Evolutionary conservation across 1,140 invertebrate genomes (phyloP), one percentile per base, ranked within the genome.

Genomic region (Pygmarrhopalites habei): DNA sequence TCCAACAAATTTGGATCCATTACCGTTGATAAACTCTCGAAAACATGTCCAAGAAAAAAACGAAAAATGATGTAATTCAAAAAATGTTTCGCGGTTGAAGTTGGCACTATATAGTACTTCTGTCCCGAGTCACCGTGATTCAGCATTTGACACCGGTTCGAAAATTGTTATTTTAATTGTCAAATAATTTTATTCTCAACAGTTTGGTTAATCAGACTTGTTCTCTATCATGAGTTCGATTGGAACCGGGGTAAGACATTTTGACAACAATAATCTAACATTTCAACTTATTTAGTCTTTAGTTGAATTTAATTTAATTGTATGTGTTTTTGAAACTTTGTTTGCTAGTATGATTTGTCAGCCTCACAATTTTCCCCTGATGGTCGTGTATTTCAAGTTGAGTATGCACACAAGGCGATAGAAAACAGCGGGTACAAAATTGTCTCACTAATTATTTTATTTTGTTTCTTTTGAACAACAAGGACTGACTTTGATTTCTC

Each of bases 341-440:
- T 62, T 67, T 71, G 82, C 85, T 75, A 95, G 90, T 98, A 98
- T 77, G 97, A 99, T 85, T 82, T 99, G 69, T 98, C 95, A 64
- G 96, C 96, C 12, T 98, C 97, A 19, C 97, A 99, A 81, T 99
- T 99, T 81, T 99, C 95, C 14, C 96, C 97, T 14, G 97, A 99
- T 79, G 97, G 97, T 17, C 79, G 94, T 72, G 94, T 98, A 52
- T 98, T 98, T 79, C 95, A 98, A 86, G 94, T 99, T 1, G 97
- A 99, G 82, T 99, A 99, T 81, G 97, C 97, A 26, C 88, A 91
- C 56, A 99, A 99, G 80, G 97, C 97, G 17, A 95, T 99, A 2
- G 97, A 99, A 81, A 98, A 96, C 73, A 96, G 94, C 75, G 95
- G 95, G 86, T 88, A 78, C 77, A 81, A 78, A n/a, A n/a, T 19